Percentiles rank a stretch among this genome's conserved stretches.
These are phyloP conservation scores for Microctonus aethiopoides DNA, from an alignment of 2,888 invertebrate species.

Conservation along the genomic window DNA sequence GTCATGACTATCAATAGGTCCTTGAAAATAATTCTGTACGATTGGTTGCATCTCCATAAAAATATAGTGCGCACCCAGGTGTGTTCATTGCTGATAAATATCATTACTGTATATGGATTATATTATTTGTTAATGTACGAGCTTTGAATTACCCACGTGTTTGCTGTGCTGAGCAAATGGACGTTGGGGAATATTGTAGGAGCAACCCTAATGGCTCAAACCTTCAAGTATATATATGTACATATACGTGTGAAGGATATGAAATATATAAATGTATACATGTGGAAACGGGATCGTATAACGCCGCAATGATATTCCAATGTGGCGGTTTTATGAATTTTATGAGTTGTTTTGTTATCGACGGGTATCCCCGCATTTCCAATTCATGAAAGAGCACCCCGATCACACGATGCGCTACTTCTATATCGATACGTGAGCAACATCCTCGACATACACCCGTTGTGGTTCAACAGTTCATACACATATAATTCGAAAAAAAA, in stretches of 20 bases:
- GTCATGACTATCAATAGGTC: neutral
- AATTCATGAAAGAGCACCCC: constrained; percentile 62
- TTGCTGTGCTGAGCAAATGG: neutral
- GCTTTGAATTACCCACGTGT: constrained; percentile 12
- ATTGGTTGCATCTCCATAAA: constrained; percentile 25
- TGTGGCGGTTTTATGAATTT: constrained; percentile 59
- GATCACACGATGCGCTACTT: neutral
- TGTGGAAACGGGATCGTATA: constrained; percentile 24
- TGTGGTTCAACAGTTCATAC: neutral
- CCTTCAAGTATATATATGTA: neutral
- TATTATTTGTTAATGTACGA: constrained; percentile 21
- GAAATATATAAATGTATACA: constrained; percentile 26
- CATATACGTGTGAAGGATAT: neutral
- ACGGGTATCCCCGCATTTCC: constrained; percentile 56
- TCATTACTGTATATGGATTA: neutral
- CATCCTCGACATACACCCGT: neutral
- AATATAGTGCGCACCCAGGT: constrained; percentile 34
- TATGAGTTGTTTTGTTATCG: constrained; percentile 60
- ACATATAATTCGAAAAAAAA: neutral
- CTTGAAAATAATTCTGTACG: constrained; percentile 26
- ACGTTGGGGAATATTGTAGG: neutral
- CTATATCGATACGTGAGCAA: constrained; percentile 10
- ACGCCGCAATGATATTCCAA: constrained; percentile 50
- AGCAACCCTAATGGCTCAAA: constrained; percentile 36
- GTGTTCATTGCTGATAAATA: constrained; percentile 7